These are phyloP conservation scores for Chrysolina haemoptera DNA, from an alignment of 2,888 invertebrate species.

Conservation along the genomic window DNA sequence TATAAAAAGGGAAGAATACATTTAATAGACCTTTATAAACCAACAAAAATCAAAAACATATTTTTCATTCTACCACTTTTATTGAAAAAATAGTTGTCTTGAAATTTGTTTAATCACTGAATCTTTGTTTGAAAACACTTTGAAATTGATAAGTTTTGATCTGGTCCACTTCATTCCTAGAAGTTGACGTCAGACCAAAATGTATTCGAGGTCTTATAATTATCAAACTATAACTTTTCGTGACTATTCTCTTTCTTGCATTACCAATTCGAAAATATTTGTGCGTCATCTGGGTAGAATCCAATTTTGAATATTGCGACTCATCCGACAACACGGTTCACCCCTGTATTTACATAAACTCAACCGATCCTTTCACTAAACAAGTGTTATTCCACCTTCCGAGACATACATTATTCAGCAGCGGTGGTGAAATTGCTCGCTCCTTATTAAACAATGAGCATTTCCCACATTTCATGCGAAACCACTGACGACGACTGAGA, in stretches of 20 bases:
- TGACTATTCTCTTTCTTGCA: neutral
- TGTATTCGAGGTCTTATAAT: no score
- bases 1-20: no score
- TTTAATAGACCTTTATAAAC: no score
- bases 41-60: no score
- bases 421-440: slow-evolving; percentile 34
- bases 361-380: slow-evolving; percentile 30
- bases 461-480: slow-evolving; percentile 40
- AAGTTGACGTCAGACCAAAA: no score
- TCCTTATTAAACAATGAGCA: slow-evolving; percentile 42
- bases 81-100: no score
- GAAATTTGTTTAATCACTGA: no score
- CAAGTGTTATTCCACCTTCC: slow-evolving; percentile 34
- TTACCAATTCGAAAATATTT: neutral
- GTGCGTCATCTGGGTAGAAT: neutral
- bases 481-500: slow-evolving; percentile 29
- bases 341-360: neutral
- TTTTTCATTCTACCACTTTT: no score
- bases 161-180: no score
- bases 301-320: neutral
- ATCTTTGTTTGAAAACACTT: no score
- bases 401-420: slow-evolving; percentile 39
- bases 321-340: no score
- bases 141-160: no score
- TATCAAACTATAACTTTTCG: neutral